Evolutionary conservation across 2,797 vertebrate genomes (phyloP), one percentile per base, ranked within the genome.

Genomic region (Pygocentrus nattereri): DNA sequence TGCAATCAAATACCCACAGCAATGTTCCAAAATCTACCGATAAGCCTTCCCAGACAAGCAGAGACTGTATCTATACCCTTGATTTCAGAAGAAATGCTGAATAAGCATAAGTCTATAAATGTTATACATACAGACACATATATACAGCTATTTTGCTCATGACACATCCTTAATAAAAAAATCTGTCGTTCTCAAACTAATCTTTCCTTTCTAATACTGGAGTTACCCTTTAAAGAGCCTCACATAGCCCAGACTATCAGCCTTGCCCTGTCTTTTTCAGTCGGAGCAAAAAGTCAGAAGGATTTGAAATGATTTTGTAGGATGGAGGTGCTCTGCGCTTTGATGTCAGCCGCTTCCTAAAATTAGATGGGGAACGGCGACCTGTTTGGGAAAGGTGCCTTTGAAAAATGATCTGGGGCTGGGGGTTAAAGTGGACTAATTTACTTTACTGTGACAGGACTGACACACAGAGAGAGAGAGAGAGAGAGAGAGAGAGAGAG

Each of bases 401-500:
- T 72, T 85, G 75, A 81, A 56, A 83, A 83, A 85, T 64, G 50
- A 84, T 78, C 58, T 2, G 23, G 50, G 62, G 58, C 59, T 61
- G 6, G 19, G 56, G 58, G 81, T 82, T 87, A 82, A 84, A 86
- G 47, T 79, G 58, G 68, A 52, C 75, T 79, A 34, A 70, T 84
- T 83, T 88, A 88, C 80, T 80, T 85, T 83, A 86, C 75, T 78
- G 75, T 82, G 78, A 76, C 78, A 16, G 74, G 25, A 52, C 27
- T 79, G 27, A 85, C 38, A 83, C n/a, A 7, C 50, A 8, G 75
- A 74, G 21, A 56, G 16, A 65, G 65, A 58, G 50, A 61, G 83
- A 81, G 82, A 85, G 58, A 2, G 34, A 34, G 34, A 34, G 34
- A 34, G 34, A 34, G 34, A 34, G 6, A 34, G 54, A 86, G 62